Conservation (phyloP, 2,888 invertebrate genomes). For the Lamellibrachia columna region DNA sequence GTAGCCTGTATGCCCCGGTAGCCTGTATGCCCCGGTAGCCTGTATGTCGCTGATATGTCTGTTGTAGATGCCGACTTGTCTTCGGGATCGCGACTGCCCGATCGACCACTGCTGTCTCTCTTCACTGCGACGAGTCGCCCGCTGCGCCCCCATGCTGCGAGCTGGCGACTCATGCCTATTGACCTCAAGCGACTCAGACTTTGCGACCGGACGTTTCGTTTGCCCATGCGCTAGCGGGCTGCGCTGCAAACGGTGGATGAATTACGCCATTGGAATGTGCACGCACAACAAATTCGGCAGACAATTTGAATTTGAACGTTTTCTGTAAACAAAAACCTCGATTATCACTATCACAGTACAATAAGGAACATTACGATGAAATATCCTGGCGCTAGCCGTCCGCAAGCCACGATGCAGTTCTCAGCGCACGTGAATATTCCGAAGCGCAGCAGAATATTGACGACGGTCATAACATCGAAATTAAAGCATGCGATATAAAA, state of each 20-base stretch:
- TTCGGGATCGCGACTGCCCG: background rate
- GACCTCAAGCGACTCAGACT: background rate
- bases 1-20: too few relatives aligned
- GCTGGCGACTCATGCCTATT: background rate
- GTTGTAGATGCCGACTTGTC: background rate
- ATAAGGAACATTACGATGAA: background rate
- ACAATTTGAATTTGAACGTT: background rate
- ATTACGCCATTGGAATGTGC: background rate
- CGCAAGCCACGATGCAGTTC: background rate
- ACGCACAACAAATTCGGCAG: background rate
- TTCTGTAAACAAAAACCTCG: background rate
- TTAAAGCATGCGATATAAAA: background rate
- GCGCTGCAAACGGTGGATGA: background rate
- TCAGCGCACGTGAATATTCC: background rate
- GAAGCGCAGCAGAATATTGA: background rate
- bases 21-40: background rate
- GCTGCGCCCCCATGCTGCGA: constrained; percentile 3
- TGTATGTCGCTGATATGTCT: background rate
- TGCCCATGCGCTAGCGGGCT: background rate
- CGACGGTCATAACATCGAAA: background rate
- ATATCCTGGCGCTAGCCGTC: background rate
- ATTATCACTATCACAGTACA: background rate
- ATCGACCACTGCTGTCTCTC: background rate
- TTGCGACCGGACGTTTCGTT: background rate
- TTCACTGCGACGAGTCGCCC: background rate